Percentiles rank a stretch among this genome's conserved stretches.
Conservation (phyloP, 2,888 invertebrate genomes). For the Subacronicta megacephala region DNA sequence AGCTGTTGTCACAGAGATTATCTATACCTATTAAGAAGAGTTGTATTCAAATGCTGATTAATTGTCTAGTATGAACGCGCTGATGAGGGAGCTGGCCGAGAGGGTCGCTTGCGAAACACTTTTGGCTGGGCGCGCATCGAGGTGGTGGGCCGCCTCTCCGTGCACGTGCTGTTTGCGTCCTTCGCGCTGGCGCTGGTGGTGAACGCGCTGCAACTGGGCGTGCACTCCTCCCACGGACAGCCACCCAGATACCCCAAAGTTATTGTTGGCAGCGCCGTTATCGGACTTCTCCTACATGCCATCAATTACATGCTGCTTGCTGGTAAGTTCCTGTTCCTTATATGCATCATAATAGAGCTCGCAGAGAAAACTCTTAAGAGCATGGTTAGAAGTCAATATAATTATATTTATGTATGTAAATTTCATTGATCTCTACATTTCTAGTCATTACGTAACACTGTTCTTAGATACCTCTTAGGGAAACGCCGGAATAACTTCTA, state of each 20-base stretch:
- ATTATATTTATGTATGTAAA: too few species aligned
- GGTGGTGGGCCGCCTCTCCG: slow-evolving; percentile 94
- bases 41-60: background rate
- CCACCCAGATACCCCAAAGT: slow-evolving; percentile 91
- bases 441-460: too few species aligned
- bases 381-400: too few species aligned
- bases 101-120: slow-evolving; percentile 94
- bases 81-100: slow-evolving; percentile 87
- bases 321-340: slow-evolving; percentile 80
- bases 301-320: slow-evolving; percentile 95
- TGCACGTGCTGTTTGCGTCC: slow-evolving; percentile 95
- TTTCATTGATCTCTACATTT: too few species aligned
- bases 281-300: slow-evolving; percentile 93
- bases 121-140: slow-evolving; percentile 98
- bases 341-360: background rate
- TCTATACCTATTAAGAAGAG: background rate
- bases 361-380: background rate
- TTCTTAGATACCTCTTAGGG: too few species aligned
- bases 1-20: too few species aligned
- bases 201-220: slow-evolving; percentile 94
- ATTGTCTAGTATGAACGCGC: slow-evolving; percentile 79
- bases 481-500: too few species aligned
- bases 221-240: slow-evolving; percentile 90
- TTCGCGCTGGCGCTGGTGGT: slow-evolving; percentile 95
- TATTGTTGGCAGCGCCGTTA: slow-evolving; percentile 93